Base-by-base conservation (phyloP, 2,113 vertebrate genomes). In the Poeciliopsis retropinna region DNA sequence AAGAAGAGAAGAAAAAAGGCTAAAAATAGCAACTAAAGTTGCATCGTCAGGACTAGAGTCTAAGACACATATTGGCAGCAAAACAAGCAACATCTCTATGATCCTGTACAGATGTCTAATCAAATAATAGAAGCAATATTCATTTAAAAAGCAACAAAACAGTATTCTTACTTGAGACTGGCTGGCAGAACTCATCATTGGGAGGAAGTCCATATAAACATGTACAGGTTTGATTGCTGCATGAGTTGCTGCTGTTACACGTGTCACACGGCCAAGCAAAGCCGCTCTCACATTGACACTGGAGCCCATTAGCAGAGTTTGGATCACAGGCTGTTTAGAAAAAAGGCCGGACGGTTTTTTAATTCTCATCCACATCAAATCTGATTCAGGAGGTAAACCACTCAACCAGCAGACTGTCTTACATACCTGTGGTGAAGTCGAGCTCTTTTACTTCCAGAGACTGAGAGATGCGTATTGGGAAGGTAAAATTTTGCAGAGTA, bases 121-220 rank as follows among this genome's bases (percentile, higher is more conserved):
- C 3, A 1, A 15, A 14, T 44, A 44, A 14, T 3, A 44, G 12
- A 3, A 44, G 15, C 41, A 44, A 44, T 15, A 13, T 44, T 13
- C 3, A 44, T 44, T 44, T 13, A 44, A 44, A 39, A 6, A 2
- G 4, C 25, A 2, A 0, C 12, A n/a, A n/a, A n/a, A n/a, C n/a
- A n/a, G n/a, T n/a, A n/a, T n/a, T n/a, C n/a, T 88, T 78, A 91
- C 87, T 66, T 83, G 78, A 72, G 61, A 77, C 67, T 78, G 83
- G 76, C 72, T 80, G 14, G 72, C 89, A 91, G 41, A 75, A 72
- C 2, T 72, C 1, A 65, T 83, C 83, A 14, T 62, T 31, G 25
- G 57, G 1, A 39, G 87, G 86, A 77, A 85, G 31, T 51, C 54
- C 73, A 51, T 88, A 73, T 22, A 90, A 85, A 68, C 89, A 90